phyloP scores from a whole-genome alignment of 2,797 vertebrate species.

The Platalea minor region DNA sequence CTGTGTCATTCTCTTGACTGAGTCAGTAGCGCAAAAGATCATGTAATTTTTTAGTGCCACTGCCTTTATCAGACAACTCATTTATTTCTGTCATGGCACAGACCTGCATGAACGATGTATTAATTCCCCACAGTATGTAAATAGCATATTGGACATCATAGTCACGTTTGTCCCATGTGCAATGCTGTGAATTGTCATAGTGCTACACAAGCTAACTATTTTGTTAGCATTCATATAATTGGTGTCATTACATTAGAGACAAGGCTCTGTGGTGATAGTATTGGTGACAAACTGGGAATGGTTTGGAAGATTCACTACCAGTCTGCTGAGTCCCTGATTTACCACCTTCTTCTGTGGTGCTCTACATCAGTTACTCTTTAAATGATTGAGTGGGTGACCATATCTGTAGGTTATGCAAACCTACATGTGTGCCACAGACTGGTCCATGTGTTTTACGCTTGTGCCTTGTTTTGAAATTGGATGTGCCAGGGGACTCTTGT shows the following conservation, averaged over 20 bases:
- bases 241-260: no score
- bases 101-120: slow-evolving; percentile 12
- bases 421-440: neutral
- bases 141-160: neutral
- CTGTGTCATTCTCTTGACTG: neutral
- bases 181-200: neutral
- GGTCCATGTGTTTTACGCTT: neutral
- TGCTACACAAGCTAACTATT: neutral
- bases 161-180: neutral
- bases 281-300: neutral
- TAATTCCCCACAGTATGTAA: neutral
- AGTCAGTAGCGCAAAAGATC: neutral
- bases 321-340: neutral
- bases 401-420: neutral
- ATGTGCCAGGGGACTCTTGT: neutral
- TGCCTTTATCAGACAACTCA: slow-evolving; percentile 46
- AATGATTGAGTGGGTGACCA: neutral
- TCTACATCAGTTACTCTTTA: neutral
- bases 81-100: slow-evolving; percentile 20
- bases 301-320: neutral
- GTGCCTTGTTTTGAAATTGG: neutral
- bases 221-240: no score
- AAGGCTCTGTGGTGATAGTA: neutral
- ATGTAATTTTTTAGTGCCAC: slow-evolving; percentile 12
- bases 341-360: neutral